A percentile compares a stretch with the other conserved stretches of the same genome.
These are phyloP conservation scores for Macquaria australasica DNA, from an alignment of 2,113 vertebrate genomes.

Conservation along the genomic window DNA sequence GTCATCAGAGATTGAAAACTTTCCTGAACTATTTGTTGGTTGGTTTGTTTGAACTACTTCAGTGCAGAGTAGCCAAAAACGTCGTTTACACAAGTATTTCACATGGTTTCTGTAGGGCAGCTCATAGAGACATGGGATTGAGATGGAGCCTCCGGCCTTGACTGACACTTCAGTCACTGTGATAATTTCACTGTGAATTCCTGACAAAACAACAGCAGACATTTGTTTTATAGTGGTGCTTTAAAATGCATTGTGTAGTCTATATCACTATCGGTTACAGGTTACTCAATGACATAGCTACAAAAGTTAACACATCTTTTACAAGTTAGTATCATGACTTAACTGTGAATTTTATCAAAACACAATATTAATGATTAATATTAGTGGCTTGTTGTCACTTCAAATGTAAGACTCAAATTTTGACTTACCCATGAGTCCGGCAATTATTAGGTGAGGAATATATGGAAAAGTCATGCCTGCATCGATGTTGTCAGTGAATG, in stretches of 20 bases:
- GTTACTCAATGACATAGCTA: not conserved
- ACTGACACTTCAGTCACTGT: slow-evolving; percentile 28
- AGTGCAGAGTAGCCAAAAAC: rapidly evolving
- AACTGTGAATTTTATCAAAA: not conserved
- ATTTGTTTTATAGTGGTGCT: not conserved
- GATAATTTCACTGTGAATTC: slow-evolving; percentile 6
- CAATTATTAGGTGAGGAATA: slow-evolving; percentile 20
- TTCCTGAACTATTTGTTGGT: not conserved
- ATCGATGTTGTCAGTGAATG: not conserved
- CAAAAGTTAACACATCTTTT: not conserved
- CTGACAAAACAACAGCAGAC: slow-evolving; percentile 32
- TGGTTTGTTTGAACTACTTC: not conserved
- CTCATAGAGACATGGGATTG: slow-evolving; percentile 51
- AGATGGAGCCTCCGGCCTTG: slow-evolving; percentile 9
- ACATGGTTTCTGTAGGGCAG: rapidly evolving
- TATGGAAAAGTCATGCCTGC: slow-evolving; percentile 24
- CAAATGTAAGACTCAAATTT: not conserved
- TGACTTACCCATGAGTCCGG: slow-evolving; percentile 47
- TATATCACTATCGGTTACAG: not conserved
- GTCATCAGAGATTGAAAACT: slow-evolving; percentile 52
- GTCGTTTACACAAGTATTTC: slow-evolving; percentile 42
- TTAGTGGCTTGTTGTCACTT: not conserved
- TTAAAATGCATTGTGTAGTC: not conserved
- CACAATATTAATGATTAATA: not conserved
- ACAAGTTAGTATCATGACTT: not conserved